A percentile compares a stretch with the other conserved stretches of the same genome.
phyloP scores from a whole-genome alignment of 2,888 invertebrate species.

The Meiosimyza platycephala region DNA sequence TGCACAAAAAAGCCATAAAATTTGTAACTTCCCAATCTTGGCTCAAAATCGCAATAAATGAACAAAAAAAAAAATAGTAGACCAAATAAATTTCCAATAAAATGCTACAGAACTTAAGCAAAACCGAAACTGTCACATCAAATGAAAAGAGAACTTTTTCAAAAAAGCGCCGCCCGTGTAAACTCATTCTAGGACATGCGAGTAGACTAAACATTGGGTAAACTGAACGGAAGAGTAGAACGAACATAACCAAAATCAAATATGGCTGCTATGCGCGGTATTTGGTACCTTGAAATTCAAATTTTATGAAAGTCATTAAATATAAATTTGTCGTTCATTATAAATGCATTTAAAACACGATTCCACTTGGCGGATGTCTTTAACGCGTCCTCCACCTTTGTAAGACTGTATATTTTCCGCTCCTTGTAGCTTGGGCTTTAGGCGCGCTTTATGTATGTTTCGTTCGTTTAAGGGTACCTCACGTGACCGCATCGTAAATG shows the following conservation, averaged over 20 bases:
- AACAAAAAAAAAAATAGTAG: too few relatives aligned
- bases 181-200: too few relatives aligned
- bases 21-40: too few relatives aligned
- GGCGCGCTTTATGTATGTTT: too few relatives aligned
- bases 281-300: slow-evolving; percentile 66
- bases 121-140: not conserved
- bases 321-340: slow-evolving; percentile 66
- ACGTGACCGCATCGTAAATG: slow-evolving; percentile 21
- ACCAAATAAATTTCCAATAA: too few relatives aligned
- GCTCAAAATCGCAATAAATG: too few relatives aligned
- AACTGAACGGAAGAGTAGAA: not conserved
- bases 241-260: not conserved
- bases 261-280: slow-evolving; percentile 48
- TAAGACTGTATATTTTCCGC: slow-evolving; percentile 32
- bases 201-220: too few relatives aligned
- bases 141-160: not conserved
- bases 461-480: slow-evolving; percentile 3
- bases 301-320: slow-evolving; percentile 68
- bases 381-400: slow-evolving; percentile 21
- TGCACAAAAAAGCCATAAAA: too few relatives aligned
- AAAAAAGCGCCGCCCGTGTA: too few relatives aligned
- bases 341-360: slow-evolving; percentile 41
- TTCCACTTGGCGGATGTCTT: too few relatives aligned
- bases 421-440: slow-evolving; percentile 10
- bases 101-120: too few relatives aligned